Percentiles rank a stretch among this genome's conserved stretches.
Conservation (phyloP, 2,888 invertebrate genomes). For the Cosmia trapezina region DNA sequence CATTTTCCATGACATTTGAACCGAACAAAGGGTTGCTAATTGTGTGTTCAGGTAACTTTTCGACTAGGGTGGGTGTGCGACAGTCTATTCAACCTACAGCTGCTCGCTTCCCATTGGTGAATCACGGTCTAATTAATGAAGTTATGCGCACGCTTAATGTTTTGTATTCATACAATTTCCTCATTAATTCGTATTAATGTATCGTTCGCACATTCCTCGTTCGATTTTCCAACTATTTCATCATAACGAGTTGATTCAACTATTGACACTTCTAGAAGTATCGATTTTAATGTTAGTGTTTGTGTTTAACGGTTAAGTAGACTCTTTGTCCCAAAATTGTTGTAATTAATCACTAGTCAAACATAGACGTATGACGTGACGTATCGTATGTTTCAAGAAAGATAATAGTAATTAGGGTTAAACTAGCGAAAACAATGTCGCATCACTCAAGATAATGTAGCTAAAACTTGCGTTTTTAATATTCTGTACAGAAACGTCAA, state of each 20-base stretch:
- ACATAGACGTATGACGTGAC: slow-evolving; percentile 21
- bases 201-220: slow-evolving; percentile 38
- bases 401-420: slow-evolving; percentile 63
- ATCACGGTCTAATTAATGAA: slow-evolving; percentile 52
- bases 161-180: slow-evolving; percentile 57
- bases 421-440: slow-evolving; percentile 52
- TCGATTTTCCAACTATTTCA: slow-evolving; percentile 44
- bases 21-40: slow-evolving; percentile 65
- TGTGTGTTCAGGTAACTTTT: slow-evolving; percentile 64
- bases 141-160: slow-evolving; percentile 38
- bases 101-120: slow-evolving; percentile 50
- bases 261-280: slow-evolving; percentile 26
- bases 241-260: slow-evolving; percentile 29
- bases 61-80: slow-evolving; percentile 54
- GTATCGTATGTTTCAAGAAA: slow-evolving; percentile 40
- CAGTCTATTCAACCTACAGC: slow-evolving; percentile 49
- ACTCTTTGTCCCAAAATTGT: slow-evolving; percentile 28
- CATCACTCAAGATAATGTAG: slow-evolving; percentile 65
- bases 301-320: background rate
- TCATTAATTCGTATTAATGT: slow-evolving; percentile 54
- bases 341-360: slow-evolving; percentile 40
- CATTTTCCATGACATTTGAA: slow-evolving; percentile 64
- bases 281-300: slow-evolving; percentile 1
- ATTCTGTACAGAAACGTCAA: slow-evolving; percentile 29
- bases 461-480: slow-evolving; percentile 23